Conservation (phyloP, 2,797 vertebrate genomes). For the Dryobates pubescens region DNA sequence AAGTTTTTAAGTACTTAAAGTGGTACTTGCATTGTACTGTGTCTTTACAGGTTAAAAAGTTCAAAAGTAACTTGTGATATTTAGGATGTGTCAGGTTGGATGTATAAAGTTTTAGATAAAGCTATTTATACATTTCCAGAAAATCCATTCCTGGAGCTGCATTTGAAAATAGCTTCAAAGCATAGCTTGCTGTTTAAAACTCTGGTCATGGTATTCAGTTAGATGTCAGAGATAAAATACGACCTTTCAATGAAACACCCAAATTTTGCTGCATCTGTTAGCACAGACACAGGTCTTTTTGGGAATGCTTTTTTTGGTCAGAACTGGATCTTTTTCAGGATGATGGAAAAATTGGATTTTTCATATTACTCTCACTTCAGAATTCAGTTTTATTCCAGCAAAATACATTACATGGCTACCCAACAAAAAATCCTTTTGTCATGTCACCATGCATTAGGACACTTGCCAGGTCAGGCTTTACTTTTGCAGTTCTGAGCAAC, state of each 20-base stretch:
- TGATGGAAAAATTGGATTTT: background rate
- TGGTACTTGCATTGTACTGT: background rate
- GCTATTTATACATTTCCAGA: slow-evolving; percentile 17
- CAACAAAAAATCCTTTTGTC: background rate
- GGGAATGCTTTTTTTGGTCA: background rate
- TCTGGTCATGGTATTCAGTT: background rate
- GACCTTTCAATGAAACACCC: background rate
- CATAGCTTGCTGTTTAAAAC: background rate
- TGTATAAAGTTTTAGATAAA: background rate
- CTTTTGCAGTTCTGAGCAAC: background rate
- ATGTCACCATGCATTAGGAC: background rate
- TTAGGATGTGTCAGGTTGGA: background rate
- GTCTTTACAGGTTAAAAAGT: background rate
- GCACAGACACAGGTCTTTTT: background rate
- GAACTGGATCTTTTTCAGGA: background rate
- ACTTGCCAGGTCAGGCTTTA: background rate
- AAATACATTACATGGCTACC: background rate
- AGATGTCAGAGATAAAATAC: slow-evolving; percentile 5
- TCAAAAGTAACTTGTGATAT: background rate
- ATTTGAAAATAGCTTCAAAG: slow-evolving; percentile 27
- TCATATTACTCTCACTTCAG: background rate
- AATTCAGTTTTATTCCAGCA: background rate
- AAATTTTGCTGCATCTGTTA: background rate
- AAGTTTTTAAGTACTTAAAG: background rate
- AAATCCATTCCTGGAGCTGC: background rate